phyloP scores from a whole-genome alignment of 2,888 invertebrate genomes.

The Choristoneura rosaceana region DNA sequence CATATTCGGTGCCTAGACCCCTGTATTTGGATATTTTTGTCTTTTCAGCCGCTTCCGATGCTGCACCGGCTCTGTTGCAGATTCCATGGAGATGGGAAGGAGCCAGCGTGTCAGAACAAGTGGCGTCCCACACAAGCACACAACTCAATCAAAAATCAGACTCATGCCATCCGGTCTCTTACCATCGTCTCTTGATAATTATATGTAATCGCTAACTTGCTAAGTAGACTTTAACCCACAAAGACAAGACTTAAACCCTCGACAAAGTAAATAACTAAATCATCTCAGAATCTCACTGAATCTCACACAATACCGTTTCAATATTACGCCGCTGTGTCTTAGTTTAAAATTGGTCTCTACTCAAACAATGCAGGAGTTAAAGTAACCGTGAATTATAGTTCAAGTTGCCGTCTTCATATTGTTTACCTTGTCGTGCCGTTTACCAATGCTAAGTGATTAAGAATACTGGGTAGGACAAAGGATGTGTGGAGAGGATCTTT shows the following conservation, averaged over 20 bases:
- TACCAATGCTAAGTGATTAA: conserved; percentile 85
- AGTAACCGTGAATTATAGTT: conserved; percentile 78
- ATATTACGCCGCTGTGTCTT: conserved; percentile 59
- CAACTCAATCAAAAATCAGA: too few species aligned
- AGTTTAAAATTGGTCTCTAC: conserved; percentile 60
- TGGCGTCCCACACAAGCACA: too few species aligned
- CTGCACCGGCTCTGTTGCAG: too few species aligned
- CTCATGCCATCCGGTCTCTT: too few species aligned
- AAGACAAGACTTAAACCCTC: background rate
- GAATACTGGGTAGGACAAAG: conserved; percentile 69
- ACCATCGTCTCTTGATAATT: too few species aligned
- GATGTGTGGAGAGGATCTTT: conserved; percentile 55
- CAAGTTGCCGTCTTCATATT: conserved; percentile 83
- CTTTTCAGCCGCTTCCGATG: too few species aligned
- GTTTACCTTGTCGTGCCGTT: conserved; percentile 84
- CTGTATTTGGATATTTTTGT: too few species aligned
- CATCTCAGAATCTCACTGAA: conserved; percentile 29
- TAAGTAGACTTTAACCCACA: background rate
- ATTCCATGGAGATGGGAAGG: too few species aligned
- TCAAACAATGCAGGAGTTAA: conserved; percentile 73
- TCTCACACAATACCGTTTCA: conserved; percentile 47
- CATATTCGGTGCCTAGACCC: too few species aligned
- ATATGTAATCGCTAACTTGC: too few species aligned
- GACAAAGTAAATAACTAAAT: conserved; percentile 41
- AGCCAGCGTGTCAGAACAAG: too few species aligned